These are phyloP conservation scores for Zootoca vivipara DNA, from an alignment of 2,113 vertebrate species.

Conservation along the genomic window DNA sequence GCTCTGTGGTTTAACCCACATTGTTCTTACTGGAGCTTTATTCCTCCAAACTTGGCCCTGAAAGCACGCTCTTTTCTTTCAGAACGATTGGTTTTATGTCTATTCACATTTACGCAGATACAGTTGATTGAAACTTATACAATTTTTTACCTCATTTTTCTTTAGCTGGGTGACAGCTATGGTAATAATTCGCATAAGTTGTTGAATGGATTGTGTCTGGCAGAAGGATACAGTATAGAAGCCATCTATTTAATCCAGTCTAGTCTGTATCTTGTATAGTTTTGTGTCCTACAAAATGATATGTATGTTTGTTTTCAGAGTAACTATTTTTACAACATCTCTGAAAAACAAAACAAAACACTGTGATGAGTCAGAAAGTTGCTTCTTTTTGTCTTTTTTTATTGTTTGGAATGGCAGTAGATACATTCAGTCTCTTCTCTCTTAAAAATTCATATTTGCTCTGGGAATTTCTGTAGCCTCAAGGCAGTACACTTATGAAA, in stretches of 20 bases:
- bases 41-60: neutral
- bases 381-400: conserved; percentile 31
- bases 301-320: conserved; percentile 2
- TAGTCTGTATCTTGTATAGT: neutral
- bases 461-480: conserved; percentile 56
- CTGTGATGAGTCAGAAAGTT: conserved; percentile 37
- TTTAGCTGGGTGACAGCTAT: neutral
- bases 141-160: neutral
- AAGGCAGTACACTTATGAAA: conserved; percentile 54
- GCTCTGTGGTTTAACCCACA: too few relatives aligned
- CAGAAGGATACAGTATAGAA: neutral
- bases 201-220: neutral
- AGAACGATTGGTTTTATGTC: neutral
- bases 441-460: conserved; percentile 63
- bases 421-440: conserved; percentile 30
- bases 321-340: conserved; percentile 36
- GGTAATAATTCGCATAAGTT: neutral
- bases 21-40: neutral
- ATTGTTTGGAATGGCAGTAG: conserved; percentile 47
- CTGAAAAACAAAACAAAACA: neutral
- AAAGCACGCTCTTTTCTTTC: neutral
- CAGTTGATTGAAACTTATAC: neutral
- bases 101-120: neutral
- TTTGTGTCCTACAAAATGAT: neutral
- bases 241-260: neutral